These are phyloP conservation scores for Bugulina stolonifera DNA, from an alignment of 2,888 invertebrate genomes.

Conservation along the genomic window DNA sequence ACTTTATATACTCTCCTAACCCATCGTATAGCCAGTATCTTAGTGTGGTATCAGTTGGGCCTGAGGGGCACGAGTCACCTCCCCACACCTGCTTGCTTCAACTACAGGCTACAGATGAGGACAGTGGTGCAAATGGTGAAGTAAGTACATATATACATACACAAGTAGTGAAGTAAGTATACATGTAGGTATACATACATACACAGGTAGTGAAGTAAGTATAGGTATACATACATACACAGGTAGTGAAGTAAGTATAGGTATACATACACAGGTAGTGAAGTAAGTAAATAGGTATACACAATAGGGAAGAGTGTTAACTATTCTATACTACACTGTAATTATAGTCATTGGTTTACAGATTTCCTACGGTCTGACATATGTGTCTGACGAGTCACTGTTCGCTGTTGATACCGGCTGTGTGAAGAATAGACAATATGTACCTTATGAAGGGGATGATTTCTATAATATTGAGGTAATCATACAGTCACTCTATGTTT, in stretches of 20 bases:
- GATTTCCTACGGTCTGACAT: background rate
- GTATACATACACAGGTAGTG: no score
- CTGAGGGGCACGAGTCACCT: background rate
- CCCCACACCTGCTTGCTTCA: background rate
- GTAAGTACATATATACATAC: constrained; percentile 2
- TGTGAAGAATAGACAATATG: background rate
- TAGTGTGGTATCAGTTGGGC: constrained; percentile 1
- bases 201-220: no score
- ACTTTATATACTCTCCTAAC: constrained; percentile 5
- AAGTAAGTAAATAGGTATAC: no score
- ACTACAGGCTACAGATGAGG: constrained; percentile 7
- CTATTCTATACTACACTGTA: no score
- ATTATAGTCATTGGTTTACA: background rate
- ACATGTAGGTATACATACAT: no score
- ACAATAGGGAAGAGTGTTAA: no score
- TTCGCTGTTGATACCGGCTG: constrained; percentile 1
- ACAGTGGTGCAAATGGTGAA: constrained; percentile 1
- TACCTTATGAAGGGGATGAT: background rate
- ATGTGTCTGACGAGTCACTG: background rate
- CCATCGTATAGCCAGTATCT: background rate
- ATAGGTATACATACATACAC: no score
- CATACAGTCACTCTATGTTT: no score
- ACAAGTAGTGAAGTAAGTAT: no score
- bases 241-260: no score
- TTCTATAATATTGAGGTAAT: constrained; percentile 1